Percentiles rank a stretch among this genome's conserved stretches.
These are phyloP conservation scores for Oscheius sp. DNA, from an alignment of 2,888 invertebrate species.

Conservation along the genomic window DNA sequence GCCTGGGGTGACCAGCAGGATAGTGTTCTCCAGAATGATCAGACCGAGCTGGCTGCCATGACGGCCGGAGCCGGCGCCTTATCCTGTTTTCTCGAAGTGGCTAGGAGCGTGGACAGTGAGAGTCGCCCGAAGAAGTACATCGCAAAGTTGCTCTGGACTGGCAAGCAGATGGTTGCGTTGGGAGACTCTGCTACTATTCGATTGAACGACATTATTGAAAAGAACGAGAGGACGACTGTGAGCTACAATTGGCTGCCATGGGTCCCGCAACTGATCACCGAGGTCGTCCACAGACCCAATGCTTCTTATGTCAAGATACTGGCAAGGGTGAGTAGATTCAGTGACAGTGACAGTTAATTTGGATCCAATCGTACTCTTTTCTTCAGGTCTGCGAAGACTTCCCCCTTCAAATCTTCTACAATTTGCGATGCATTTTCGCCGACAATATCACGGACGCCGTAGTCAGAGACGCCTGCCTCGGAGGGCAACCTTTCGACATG, in stretches of 20 bases:
- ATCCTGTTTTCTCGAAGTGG: conserved; percentile 61
- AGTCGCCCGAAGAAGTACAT: conserved; percentile 61
- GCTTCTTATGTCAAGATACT: conserved; percentile 41
- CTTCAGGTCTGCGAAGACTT: conserved; percentile 44
- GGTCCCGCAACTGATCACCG: conserved; percentile 59
- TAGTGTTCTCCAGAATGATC: conserved; percentile 40
- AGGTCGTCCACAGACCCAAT: conserved; percentile 38
- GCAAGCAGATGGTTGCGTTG: conserved; percentile 46
- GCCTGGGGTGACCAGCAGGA: conserved; percentile 54
- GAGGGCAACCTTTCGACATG: neutral
- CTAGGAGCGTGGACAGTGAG: conserved; percentile 51
- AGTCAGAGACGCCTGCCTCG: conserved; percentile 12
- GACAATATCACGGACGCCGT: conserved; percentile 11
- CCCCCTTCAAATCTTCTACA: conserved; percentile 53
- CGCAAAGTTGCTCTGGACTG: conserved; percentile 49
- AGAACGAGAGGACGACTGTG: conserved; percentile 53
- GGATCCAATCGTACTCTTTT: neutral
- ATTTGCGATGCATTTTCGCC: conserved; percentile 40
- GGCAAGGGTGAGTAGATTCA: conserved; percentile 35
- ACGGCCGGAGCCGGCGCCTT: conserved; percentile 48
- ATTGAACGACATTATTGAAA: conserved; percentile 54
- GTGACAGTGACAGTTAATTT: neutral
- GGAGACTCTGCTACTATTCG: conserved; percentile 35
- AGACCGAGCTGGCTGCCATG: conserved; percentile 28
- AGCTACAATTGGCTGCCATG: conserved; percentile 67